Evolutionary conservation across 2,888 invertebrate species (phyloP), one percentile per base, ranked within the genome.

Genomic region (Bugulina stolonifera): DNA sequence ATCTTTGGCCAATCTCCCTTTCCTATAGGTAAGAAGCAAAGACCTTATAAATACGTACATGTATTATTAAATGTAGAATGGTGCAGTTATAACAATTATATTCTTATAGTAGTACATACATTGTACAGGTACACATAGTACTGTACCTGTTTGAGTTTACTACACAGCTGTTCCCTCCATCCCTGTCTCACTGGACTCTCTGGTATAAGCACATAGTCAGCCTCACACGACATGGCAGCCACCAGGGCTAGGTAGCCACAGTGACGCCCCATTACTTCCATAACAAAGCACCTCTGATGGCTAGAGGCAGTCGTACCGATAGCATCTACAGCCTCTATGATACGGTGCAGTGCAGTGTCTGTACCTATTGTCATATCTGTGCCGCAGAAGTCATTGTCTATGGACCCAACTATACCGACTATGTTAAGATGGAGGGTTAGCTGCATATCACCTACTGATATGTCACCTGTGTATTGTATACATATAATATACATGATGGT

Each of bases 321-420:
- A 72, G 97, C 96, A 87, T 99, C 99, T 79, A 96, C 93, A 52
- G 96, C 94, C 86, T 99, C 99, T 81, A 99, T 94, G 80, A 99
- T 99, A 78, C 98, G 89, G 85, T 98, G 98, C 78, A 99, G 87
- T 22, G 99, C 98, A 5, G 95, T 93, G 85, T 99, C 98, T 1
- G 98, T 95, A 76, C 97, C 99, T 81, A 99, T 98, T 71, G 99
- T 99, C 99, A 99, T 99, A 85, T 99, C 99, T 35, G 99, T 99
- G 74, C 99, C 99, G 86, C 97, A 99, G 86, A 99, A 99, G 87
- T 99, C 99, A 86, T 99, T 99, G 85, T 99, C 99, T 81, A 99
- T 99, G 1, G 98, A 99, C 1, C 99, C 99, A 70, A 99, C 99
- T 90, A 99, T 89, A 76, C 98, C 98, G 74, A 93, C 97, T 83